Evolutionary conservation across 2,797 vertebrate genomes (phyloP), one percentile per base, ranked within the genome.

Genomic region (Coendou prehensilis): DNA sequence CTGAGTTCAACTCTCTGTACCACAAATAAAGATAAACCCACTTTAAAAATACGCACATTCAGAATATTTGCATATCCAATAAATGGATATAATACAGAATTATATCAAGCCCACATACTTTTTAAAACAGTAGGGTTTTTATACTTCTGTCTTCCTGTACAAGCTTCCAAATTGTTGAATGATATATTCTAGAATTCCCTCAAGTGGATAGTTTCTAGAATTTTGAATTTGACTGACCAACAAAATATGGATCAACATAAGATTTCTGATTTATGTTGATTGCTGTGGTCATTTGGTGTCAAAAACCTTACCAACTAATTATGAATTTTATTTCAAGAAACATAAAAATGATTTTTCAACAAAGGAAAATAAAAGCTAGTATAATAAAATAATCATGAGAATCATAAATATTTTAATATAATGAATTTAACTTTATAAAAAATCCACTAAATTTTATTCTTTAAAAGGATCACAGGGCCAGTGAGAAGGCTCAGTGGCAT

Each of bases 321-420:
- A 45, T 15, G 8, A 75, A 80, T 76, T 95, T 78, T 37, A 76
- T 11, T 86, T 95, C 11, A 37, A 79, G 30, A 94, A 87, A 75
- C 10, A 56, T 52, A 88, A 20, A 20, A 57, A 28, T 15, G 23
- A 11, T 87, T 93, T 86, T 63, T 71, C 30, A 45, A 45, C 5
- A 45, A 76, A 85, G 52, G 17, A 41, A 75, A 52, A 80, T 86
- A 8, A 79, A 90, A 73, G 6, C 2, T 9, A 1, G 22, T 41
- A 22, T 57, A 67, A 71, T 41, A 56, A 1, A 20, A 6, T 30
- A 91, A 73, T 78, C 17, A 57, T 57, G 13, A 73, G 30, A 84
- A 81, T n/a, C 11, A 81, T 71, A 9, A 33, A 61, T 67, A 56
- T 82, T 93, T 50, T 54, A 95, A 67, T 37, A 17, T 75, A 85